A percentile compares a stretch with the other conserved stretches of the same genome.
Conservation (phyloP, 2,888 invertebrate genomes). For the Serrognathus titanus region DNA sequence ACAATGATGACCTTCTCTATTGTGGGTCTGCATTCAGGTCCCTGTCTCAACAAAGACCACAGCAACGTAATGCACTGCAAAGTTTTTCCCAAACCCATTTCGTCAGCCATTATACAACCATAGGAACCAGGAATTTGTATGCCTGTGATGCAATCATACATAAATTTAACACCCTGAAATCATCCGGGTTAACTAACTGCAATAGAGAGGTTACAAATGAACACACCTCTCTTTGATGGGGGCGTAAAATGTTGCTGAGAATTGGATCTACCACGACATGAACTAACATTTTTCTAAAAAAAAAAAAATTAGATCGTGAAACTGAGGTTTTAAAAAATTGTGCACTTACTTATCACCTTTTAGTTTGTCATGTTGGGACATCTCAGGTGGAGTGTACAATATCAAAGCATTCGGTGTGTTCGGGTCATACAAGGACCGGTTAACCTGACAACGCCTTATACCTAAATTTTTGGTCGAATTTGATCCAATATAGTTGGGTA, state of each 20-base stretch:
- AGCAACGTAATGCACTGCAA: constrained; percentile 94
- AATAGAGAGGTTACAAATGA: constrained; percentile 3
- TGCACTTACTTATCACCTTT: constrained; percentile 65
- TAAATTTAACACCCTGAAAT: constrained; percentile 86
- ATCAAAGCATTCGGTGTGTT: constrained; percentile 88
- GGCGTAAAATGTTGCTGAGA: constrained; percentile 83
- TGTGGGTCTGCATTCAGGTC: constrained; percentile 84
- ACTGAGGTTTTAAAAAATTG: background rate
- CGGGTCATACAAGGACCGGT: constrained; percentile 85
- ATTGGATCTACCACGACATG: constrained; percentile 98
- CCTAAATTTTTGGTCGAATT: constrained; percentile 77
- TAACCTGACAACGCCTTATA: constrained; percentile 59
- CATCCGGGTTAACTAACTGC: background rate
- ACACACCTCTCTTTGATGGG: constrained; percentile 87
- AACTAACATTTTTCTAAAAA: constrained; percentile 62
- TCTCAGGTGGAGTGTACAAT: constrained; percentile 77
- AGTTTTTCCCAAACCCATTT: constrained; percentile 98
- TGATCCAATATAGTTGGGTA: constrained; percentile 79
- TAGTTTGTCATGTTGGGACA: constrained; percentile 83
- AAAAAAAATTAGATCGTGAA: constrained; percentile 8
- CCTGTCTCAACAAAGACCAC: constrained; percentile 92
- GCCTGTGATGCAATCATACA: constrained; percentile 98
- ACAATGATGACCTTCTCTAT: constrained; percentile 94
- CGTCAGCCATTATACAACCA: constrained; percentile 99
- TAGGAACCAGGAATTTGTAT: constrained; percentile 77